Evolutionary conservation across 2,888 invertebrate genomes (phyloP).

Genomic region (Strigamia maritima): DNA sequence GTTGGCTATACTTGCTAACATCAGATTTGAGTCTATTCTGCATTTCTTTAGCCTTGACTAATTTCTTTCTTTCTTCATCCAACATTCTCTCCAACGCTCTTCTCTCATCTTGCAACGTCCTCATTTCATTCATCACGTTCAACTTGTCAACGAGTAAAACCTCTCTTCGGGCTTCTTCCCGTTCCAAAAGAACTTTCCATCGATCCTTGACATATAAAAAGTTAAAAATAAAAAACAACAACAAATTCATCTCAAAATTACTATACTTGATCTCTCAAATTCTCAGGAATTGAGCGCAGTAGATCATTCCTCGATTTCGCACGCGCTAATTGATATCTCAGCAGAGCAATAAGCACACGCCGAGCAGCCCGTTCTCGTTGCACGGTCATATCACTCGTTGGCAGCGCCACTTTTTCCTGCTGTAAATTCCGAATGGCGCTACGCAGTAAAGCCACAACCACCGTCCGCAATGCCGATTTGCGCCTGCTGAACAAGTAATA

Average conservation of each 20-base stretch:
- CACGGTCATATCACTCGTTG: not conserved
- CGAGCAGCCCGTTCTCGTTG: not conserved
- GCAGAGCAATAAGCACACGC: not conserved
- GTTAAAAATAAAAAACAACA: not conserved
- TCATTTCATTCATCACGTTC: constrained; percentile 24
- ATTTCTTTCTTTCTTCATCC: constrained; percentile 16
- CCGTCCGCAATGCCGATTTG: not conserved
- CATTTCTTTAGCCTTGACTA: constrained; percentile 8
- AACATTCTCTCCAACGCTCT: constrained; percentile 1
- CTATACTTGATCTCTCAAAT: not conserved
- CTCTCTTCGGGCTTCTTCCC: constrained; percentile 21
- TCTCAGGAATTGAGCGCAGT: not conserved
- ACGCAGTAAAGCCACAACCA: not conserved
- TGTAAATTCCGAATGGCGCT: not conserved
- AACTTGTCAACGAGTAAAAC: constrained; percentile 1
- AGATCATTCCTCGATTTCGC: not conserved
- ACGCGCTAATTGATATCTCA: constrained; percentile 5
- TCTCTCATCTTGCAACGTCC: constrained; percentile 9
- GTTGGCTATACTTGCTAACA: not conserved
- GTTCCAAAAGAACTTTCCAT: constrained; percentile 9
- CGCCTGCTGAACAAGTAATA: not conserved
- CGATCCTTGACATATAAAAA: not conserved
- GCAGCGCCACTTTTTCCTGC: not conserved
- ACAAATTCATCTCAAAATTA: too few species aligned
- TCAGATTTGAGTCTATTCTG: constrained; percentile 5